Evolutionary conservation across 2,797 vertebrate species (phyloP).

Genomic region (Ptychobarbus kaznakovi): DNA sequence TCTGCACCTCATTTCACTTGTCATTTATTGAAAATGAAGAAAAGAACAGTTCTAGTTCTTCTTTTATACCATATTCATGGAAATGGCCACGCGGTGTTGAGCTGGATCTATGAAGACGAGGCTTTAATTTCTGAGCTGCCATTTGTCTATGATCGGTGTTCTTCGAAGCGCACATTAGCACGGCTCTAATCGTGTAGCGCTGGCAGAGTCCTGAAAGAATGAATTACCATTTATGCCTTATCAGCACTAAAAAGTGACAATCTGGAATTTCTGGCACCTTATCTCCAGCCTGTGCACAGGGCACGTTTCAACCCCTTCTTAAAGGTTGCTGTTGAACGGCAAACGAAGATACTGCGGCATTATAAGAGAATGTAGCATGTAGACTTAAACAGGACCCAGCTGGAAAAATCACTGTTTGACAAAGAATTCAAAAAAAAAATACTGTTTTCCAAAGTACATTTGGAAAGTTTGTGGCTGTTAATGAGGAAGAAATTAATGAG

Average conservation of each 20-base stretch:
- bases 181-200: slow-evolving; percentile 35
- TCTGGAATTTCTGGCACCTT: slow-evolving; percentile 9
- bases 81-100: neutral
- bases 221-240: slow-evolving; percentile 42
- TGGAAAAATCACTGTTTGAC: neutral
- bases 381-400: neutral
- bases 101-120: neutral
- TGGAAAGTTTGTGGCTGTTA: neutral
- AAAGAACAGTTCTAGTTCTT: neutral
- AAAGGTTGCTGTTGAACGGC: neutral
- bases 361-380: neutral
- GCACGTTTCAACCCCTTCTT: neutral
- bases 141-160: slow-evolving; percentile 17
- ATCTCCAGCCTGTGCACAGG: neutral
- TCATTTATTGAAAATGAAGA: neutral
- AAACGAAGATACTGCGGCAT: neutral
- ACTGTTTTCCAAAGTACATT: neutral
- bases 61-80: neutral
- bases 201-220: slow-evolving; percentile 33
- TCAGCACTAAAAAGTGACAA: slow-evolving; percentile 49
- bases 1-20: neutral
- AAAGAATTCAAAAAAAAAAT: neutral
- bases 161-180: slow-evolving; percentile 19
- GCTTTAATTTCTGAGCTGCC: slow-evolving; percentile 29
- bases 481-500: slow-evolving; percentile 27